Base-by-base conservation (phyloP, 1,140 invertebrate species). In the Pseudomyrmex cubaensis region DNA sequence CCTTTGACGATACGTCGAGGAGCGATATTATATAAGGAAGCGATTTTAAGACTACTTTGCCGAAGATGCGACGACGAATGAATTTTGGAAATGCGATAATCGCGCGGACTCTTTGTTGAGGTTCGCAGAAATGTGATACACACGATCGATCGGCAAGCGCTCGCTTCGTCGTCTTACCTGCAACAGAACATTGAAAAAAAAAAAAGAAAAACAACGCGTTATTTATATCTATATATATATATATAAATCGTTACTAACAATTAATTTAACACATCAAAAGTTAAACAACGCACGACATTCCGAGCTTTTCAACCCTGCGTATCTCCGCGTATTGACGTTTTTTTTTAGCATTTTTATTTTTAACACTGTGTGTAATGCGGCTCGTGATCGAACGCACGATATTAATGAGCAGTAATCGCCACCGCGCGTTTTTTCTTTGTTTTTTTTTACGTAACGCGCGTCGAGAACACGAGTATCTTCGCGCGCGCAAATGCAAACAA, bases 331-430 rank as follows among this genome's bases (percentile, higher is more conserved):
- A 46, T 72, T 48, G 17, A 48, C 44, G 17, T 69, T 35, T 72
- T 15, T 54, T 22, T 56, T 70, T 50, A 48, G 15, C 44, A 57
- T 78, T 78, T 78, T 35, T 35, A 70, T 78, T 70, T 78, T 78
- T 69, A 78, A 69, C 76, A 9, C 20, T 22, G 52, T 35, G 12
- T 22, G 12, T 22, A 46, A 52, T 44, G 13, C 8, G 25, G 64
- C 64, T 35, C n/a, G 22, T 44, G 64, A 80, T 72, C 76, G 7
- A 17, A 59, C 64, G 64, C 20, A 48, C 44, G 76, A 69, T 35
- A 69, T 78, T 69, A 69, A 57, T 69, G 20, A 69, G 52, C 74
- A 66, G 20, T 72, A 80, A 72, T 72, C 22, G n/a, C n/a, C 54
- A n/a, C 3, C 22, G 9, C 1, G 61, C 15, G 15, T 7, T 35